These are phyloP conservation scores for Micoletzkya japonica DNA, from an alignment of 2,888 invertebrate genomes.

Conservation along the genomic window DNA sequence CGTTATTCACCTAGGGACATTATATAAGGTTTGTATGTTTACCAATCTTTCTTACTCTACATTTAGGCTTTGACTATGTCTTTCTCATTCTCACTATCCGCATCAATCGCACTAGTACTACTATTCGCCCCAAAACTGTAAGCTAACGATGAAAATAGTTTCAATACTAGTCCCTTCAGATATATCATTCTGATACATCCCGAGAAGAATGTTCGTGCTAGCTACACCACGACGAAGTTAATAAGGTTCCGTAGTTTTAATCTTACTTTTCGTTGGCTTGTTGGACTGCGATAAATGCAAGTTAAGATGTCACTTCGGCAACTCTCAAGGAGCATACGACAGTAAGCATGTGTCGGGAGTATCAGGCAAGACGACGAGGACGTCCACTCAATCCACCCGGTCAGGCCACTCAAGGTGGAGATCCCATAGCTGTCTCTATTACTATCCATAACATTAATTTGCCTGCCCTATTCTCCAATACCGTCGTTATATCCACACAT, in stretches of 20 bases:
- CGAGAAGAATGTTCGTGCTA: slow-evolving; percentile 77
- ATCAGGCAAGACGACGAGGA: slow-evolving; percentile 55
- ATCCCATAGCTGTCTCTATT: background rate
- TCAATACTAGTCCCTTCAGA: background rate
- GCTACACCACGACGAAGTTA: slow-evolving; percentile 77
- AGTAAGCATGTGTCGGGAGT: slow-evolving; percentile 52
- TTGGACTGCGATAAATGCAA: background rate
- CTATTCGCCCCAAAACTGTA: slow-evolving; percentile 77
- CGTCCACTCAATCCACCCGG: slow-evolving; percentile 54
- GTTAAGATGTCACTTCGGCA: slow-evolving; percentile 59
- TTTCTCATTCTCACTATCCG: slow-evolving; percentile 73
- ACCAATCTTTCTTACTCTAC: background rate
- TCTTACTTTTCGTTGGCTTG: background rate
- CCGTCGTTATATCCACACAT: no score
- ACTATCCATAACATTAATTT: no score
- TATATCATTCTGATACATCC: slow-evolving; percentile 78
- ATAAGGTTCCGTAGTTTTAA: slow-evolving; percentile 67
- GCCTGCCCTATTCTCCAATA: no score
- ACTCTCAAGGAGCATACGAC: slow-evolving; percentile 56
- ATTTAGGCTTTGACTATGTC: slow-evolving; percentile 27
- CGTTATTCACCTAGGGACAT: slow-evolving; percentile 90
- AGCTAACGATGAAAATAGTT: background rate
- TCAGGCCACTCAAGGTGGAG: slow-evolving; percentile 37
- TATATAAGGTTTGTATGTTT: slow-evolving; percentile 45
- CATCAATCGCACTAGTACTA: slow-evolving; percentile 73